Conservation (phyloP, 2,797 vertebrate species). For the Psittacula echo region DNA sequence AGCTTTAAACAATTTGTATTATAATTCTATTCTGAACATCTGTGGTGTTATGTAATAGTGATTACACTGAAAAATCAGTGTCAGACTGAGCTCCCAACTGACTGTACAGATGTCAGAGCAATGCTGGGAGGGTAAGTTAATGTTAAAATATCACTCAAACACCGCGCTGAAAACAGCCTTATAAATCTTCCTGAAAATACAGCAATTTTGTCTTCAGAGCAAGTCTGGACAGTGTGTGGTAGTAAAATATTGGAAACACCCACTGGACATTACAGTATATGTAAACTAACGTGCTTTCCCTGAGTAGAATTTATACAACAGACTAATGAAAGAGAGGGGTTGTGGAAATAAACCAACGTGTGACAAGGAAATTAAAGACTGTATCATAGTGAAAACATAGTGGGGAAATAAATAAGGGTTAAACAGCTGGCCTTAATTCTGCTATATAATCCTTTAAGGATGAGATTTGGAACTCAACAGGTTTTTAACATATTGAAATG, state of each 20-base stretch:
- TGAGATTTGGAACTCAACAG: constrained; percentile 13
- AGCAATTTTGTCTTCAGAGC: constrained; percentile 13
- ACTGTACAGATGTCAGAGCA: constrained; percentile 2
- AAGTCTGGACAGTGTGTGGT: not conserved
- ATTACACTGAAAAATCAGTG: constrained; percentile 38
- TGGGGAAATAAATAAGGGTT: constrained; percentile 4
- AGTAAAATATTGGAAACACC: constrained; percentile 4
- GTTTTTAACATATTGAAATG: constrained; percentile 8
- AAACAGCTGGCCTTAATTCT: constrained; percentile 47
- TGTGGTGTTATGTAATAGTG: not conserved
- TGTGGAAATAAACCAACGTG: not conserved
- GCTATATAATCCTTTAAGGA: not conserved
- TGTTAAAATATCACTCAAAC: not conserved
- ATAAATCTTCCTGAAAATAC: constrained; percentile 41
- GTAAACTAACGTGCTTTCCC: not conserved
- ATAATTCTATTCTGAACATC: not conserved
- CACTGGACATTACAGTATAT: not conserved
- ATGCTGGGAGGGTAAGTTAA: not conserved
- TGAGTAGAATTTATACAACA: not conserved
- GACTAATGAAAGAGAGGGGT: not conserved
- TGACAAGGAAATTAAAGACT: constrained; percentile 31
- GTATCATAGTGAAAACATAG: not conserved
- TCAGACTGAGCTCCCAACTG: constrained; percentile 3
- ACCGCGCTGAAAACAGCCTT: not conserved
- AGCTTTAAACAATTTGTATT: not conserved